Evolutionary conservation across 1,140 invertebrate genomes (phyloP).

Genomic region (Brachionus rubens): DNA sequence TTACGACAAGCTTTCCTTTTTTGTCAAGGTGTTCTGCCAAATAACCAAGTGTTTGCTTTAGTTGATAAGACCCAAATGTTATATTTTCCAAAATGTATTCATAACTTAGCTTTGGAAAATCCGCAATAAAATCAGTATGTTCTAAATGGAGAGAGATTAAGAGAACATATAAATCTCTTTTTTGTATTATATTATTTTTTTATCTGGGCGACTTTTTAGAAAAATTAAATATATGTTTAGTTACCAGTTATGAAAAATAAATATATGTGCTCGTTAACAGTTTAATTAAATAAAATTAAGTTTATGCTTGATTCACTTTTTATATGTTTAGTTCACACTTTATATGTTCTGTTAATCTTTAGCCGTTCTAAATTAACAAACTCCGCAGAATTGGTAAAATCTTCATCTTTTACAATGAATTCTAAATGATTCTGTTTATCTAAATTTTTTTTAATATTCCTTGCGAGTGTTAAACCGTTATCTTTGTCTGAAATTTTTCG

Average conservation of each 20-base stretch:
- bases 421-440: neutral
- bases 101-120: conserved; percentile 5
- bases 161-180: too few species aligned
- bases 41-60: conserved; percentile 6
- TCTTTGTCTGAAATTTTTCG: neutral
- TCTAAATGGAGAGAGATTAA: too few species aligned
- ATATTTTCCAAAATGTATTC: conserved; percentile 25
- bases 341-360: too few species aligned
- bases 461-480: neutral
- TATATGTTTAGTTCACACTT: too few species aligned
- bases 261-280: too few species aligned
- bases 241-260: too few species aligned
- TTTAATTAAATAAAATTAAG: too few species aligned
- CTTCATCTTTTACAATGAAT: neutral
- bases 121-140: neutral
- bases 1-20: neutral
- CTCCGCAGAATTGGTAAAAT: neutral
- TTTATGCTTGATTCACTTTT: too few species aligned
- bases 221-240: too few species aligned
- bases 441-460: neutral
- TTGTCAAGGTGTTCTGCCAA: conserved; percentile 1
- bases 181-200: too few species aligned
- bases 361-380: conserved; percentile 29
- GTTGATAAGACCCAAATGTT: neutral
- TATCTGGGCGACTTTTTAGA: too few species aligned